Conservation (phyloP, 37 sponge, comb jelly and placozoan species). For the Tethya wilhelma region DNA sequence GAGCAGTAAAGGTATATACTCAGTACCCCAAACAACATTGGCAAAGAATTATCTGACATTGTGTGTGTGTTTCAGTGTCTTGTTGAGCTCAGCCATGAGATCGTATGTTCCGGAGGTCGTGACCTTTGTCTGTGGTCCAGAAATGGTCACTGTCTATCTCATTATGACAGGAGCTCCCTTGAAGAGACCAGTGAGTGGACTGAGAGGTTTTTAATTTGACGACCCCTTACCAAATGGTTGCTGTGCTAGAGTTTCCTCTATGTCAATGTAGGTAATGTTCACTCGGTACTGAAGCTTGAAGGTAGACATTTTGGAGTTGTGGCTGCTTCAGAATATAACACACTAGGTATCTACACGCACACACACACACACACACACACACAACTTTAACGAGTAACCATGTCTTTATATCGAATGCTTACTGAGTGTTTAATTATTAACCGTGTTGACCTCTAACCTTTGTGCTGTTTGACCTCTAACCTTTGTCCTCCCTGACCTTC, state of each 20-base stretch:
- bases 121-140: constrained; percentile 75
- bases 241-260: background rate
- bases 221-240: background rate
- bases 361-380: too few species aligned
- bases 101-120: constrained; percentile 68
- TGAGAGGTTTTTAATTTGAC: background rate
- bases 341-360: constrained; percentile 31
- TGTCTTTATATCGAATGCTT: background rate
- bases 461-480: background rate
- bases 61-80: constrained; percentile 29
- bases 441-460: background rate
- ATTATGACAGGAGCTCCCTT: constrained; percentile 1
- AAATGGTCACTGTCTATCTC: constrained; percentile 42
- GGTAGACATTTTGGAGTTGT: constrained; percentile 64
- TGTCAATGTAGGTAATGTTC: constrained; percentile 36
- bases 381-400: background rate
- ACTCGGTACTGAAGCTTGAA: constrained; percentile 58
- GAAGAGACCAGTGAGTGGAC: constrained; percentile 19
- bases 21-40: background rate
- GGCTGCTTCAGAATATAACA: constrained; percentile 56
- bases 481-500: background rate
- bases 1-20: constrained; percentile 49
- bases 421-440: background rate
- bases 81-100: constrained; percentile 27
- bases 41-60: too few species aligned